Conservation (phyloP, 2,888 invertebrate species). For the Trichogramma dendrolimi region DNA sequence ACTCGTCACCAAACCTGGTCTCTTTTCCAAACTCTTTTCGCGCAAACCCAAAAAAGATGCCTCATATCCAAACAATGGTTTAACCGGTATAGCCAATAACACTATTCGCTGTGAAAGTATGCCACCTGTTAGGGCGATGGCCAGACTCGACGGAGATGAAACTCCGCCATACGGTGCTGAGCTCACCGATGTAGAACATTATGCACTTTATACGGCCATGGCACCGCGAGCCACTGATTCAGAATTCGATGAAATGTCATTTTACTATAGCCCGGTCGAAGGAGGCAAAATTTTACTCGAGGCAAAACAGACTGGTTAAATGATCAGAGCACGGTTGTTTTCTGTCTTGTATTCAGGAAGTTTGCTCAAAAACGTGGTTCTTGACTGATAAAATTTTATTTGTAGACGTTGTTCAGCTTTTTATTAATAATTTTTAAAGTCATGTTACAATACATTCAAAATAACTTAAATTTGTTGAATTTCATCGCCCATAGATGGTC, state of each 20-base stretch:
- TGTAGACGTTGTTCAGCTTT: background rate
- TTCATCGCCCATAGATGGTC: constrained; percentile 58
- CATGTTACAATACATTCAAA: constrained; percentile 1
- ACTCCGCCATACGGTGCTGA: constrained; percentile 56
- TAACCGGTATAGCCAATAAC: constrained; percentile 29
- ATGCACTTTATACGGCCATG: constrained; percentile 79
- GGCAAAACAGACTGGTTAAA: constrained; percentile 9
- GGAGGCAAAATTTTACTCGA: constrained; percentile 63
- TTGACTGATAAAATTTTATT: constrained; percentile 14
- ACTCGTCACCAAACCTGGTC: constrained; percentile 54
- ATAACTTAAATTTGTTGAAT: constrained; percentile 15
- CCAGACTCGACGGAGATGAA: constrained; percentile 36
- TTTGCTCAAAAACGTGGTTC: background rate
- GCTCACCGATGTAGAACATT: constrained; percentile 82
- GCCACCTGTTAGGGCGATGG: constrained; percentile 5
- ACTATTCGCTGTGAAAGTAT: background rate
- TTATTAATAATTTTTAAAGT: constrained; percentile 2
- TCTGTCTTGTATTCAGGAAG: no score
- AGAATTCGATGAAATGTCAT: constrained; percentile 83
- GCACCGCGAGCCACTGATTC: constrained; percentile 82
- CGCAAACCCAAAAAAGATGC: constrained; percentile 56
- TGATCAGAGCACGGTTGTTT: background rate
- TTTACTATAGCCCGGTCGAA: constrained; percentile 81
- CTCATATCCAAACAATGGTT: constrained; percentile 27
- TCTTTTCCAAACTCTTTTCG: constrained; percentile 64